Base-by-base conservation (phyloP, 1,140 invertebrate genomes). In the Aphelinus atriplicis region DNA sequence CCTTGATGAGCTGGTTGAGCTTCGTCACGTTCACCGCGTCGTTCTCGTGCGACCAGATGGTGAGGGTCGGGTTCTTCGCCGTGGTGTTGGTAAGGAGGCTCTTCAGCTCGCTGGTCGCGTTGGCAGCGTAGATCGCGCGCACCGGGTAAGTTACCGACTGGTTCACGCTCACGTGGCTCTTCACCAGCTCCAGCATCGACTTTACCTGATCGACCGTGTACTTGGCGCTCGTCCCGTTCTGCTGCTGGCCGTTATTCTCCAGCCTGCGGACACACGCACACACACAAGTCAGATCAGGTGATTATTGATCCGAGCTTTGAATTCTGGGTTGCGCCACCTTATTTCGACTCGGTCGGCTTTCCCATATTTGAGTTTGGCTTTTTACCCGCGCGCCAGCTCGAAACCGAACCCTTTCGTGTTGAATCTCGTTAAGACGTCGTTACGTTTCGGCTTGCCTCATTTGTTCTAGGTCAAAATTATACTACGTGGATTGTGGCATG, bases 81-180 rank as follows among this genome's bases (percentile, higher is more conserved):
- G 86, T 83, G 0, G 87, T 88, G 61, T 88, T 85, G 1, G 88
- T 80, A 2, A 92, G 78, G 3, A 93, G 85, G 10, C 83, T 81
- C 45, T 90, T 80, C 2, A 95, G 81, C 1, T 88, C 83, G 0
- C 88, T 80, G 55, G 85, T 81, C 56, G 93, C 94, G 75, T 93
- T 90, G 0, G 91, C 91, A 0, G 93, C 91, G 43, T 93, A 84
- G 55, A 91, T 91, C 45, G 95, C 93, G 73, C 95, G 89, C 42
- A 97, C 92, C 0, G 95, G 92, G 82, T 96, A 97, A 2, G 95
- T 96, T 66, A 97, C 90, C 58, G 90, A 88, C 80, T 93, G 92
- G n/a, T 71, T 76, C 10, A 88, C 89, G 0, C 92, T 84, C 1
- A 88, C 84, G 57, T 90, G 89, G 9, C 89, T 87, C 47, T 88